Evolutionary conservation across 2,797 vertebrate genomes (phyloP).

Genomic region (Catharus ustulatus): DNA sequence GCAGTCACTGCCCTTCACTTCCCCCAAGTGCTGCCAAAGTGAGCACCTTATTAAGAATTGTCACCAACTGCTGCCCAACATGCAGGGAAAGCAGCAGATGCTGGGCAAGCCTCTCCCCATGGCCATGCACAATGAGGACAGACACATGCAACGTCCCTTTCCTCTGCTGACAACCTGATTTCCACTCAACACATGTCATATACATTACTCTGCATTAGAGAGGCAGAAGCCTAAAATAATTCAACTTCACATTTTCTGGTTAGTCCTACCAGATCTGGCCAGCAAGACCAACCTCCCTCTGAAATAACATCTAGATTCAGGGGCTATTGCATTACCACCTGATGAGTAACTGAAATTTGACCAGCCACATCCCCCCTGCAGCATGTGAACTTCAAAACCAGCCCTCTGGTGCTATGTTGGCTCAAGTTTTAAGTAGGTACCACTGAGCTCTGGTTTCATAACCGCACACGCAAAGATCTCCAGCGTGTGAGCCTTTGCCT

Average conservation of each 20-base stretch:
- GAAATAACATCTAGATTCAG: slow-evolving; percentile 11
- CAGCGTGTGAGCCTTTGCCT: not conserved
- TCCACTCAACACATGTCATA: not conserved
- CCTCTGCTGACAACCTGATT: slow-evolving; percentile 22
- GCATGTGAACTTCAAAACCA: slow-evolving; percentile 39
- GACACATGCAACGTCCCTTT: not conserved
- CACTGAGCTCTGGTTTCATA: not conserved
- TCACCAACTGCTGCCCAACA: not conserved
- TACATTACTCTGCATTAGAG: not conserved
- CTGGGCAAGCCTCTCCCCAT: not conserved
- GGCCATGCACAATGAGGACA: not conserved
- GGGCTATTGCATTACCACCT: slow-evolving; percentile 55
- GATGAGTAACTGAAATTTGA: slow-evolving; percentile 63
- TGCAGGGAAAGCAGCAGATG: not conserved
- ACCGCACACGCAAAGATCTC: not conserved
- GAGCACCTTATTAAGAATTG: not conserved
- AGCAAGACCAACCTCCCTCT: slow-evolving; percentile 7
- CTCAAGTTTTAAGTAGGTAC: slow-evolving; percentile 46
- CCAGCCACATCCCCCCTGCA: slow-evolving; percentile 16
- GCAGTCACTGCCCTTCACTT: not conserved
- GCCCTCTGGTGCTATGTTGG: not conserved
- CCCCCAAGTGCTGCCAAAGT: not conserved
- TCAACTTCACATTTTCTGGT: slow-evolving; percentile 28
- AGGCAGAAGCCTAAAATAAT: slow-evolving; percentile 18
- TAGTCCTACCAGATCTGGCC: not conserved